Evolutionary conservation across 2,113 vertebrate species (phyloP).

Genomic region (Trochalopteron elliotii): DNA sequence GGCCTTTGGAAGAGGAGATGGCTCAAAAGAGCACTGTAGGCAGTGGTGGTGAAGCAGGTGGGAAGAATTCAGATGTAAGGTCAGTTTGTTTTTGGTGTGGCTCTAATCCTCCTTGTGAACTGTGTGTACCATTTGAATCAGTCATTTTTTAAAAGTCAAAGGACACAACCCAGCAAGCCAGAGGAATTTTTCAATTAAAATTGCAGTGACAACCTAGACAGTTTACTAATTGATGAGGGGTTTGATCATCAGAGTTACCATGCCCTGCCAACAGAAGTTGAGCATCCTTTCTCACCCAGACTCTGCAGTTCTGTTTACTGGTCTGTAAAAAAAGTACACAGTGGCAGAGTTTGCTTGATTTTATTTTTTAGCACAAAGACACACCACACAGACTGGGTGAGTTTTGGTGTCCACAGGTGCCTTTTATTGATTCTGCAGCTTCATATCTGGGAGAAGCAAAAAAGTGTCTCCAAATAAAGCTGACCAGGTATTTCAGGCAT

Average conservation of each 20-base stretch:
- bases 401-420: constrained; percentile 72
- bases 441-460: constrained; percentile 16
- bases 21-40: background rate
- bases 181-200: constrained; percentile 12
- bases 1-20: background rate
- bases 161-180: background rate
- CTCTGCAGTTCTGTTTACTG: background rate
- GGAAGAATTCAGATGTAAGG: background rate
- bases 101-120: background rate
- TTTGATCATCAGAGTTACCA: constrained; percentile 12
- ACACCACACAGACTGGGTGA: constrained; percentile 45
- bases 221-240: background rate
- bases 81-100: background rate
- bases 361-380: constrained; percentile 44
- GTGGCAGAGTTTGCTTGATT: constrained; percentile 62
- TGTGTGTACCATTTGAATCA: background rate
- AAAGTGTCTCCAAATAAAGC: constrained; percentile 45
- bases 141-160: constrained; percentile 2
- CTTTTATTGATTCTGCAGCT: constrained; percentile 67
- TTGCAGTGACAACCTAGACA: background rate
- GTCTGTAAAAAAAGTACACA: constrained; percentile 9
- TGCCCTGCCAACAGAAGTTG: background rate
- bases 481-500: constrained; percentile 3
- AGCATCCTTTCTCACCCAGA: background rate
- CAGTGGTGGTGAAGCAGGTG: background rate